Percentiles rank a stretch among this genome's conserved stretches.
Conservation (phyloP, 1,140 invertebrate genomes). For the Samia ricini region DNA sequence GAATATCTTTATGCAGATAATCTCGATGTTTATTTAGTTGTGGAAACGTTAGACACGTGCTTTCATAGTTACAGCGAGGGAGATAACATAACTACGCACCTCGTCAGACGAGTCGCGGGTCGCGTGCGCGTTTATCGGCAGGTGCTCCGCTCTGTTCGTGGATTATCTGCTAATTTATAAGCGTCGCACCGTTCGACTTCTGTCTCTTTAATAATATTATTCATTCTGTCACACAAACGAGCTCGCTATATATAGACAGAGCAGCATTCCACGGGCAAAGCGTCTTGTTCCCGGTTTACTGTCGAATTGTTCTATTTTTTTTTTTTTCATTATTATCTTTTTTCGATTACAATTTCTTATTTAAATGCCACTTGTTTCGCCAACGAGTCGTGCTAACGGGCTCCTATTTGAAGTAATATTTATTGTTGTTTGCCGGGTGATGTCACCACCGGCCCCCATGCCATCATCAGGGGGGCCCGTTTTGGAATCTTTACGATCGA, state of each 20-base stretch:
- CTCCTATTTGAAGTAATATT: constrained; percentile 50
- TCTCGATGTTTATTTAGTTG: constrained; percentile 48
- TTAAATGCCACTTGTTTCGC: constrained; percentile 50
- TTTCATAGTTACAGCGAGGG: constrained; percentile 25
- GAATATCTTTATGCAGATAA: constrained; percentile 38
- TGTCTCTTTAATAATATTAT: constrained; percentile 64
- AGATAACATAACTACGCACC: constrained; percentile 22
- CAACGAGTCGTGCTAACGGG: constrained; percentile 21
- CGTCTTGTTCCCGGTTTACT: constrained; percentile 45
- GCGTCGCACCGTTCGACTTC: constrained; percentile 57
- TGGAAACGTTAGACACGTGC: constrained; percentile 36
- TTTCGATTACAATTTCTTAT: constrained; percentile 49
- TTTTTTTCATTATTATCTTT: constrained; percentile 57
- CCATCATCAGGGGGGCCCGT: constrained; percentile 53
- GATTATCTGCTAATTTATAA: constrained; percentile 70
- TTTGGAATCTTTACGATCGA: constrained; percentile 69
- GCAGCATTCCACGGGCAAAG: constrained; percentile 46
- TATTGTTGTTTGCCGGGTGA: constrained; percentile 46
- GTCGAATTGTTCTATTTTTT: constrained; percentile 51
- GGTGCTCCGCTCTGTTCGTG: constrained; percentile 54
- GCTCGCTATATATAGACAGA: constrained; percentile 63
- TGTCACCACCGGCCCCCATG: constrained; percentile 54
- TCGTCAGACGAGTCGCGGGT: constrained; percentile 15
- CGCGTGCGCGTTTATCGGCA: constrained; percentile 55
- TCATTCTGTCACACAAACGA: constrained; percentile 60